These are phyloP conservation scores for Lycaon pictus DNA, from an alignment of 2,113 vertebrate species.

Conservation along the genomic window DNA sequence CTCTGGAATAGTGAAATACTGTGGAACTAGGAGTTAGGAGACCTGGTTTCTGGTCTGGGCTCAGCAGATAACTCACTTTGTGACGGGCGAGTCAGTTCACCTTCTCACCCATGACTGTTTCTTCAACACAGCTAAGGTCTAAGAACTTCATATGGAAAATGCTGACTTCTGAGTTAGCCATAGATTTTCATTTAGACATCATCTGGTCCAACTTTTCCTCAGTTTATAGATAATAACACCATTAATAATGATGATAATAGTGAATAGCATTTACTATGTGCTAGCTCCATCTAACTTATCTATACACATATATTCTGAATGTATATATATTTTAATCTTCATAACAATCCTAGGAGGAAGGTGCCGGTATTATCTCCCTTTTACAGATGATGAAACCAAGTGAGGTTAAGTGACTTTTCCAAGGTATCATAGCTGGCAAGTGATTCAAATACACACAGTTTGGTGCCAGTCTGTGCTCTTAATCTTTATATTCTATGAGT, in stretches of 20 bases:
- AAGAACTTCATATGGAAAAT: neutral
- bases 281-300: neutral
- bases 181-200: neutral
- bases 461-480: neutral
- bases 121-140: neutral
- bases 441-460: neutral
- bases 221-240: neutral
- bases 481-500: neutral
- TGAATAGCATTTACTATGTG: neutral
- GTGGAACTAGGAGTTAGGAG: neutral
- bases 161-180: neutral
- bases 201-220: neutral
- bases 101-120: neutral
- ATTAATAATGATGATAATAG: neutral
- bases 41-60: neutral
- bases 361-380: neutral
- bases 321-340: neutral
- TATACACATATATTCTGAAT: neutral
- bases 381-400: neutral
- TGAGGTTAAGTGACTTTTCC: neutral
- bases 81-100: neutral
- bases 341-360: neutral
- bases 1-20: neutral
- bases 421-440: neutral
- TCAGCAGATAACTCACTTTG: neutral